Percentiles rank a stretch among this genome's conserved stretches.
These are phyloP conservation scores for Drosophila simulans DNA, from an alignment of 1,140 invertebrate genomes.

Conservation along the genomic window DNA sequence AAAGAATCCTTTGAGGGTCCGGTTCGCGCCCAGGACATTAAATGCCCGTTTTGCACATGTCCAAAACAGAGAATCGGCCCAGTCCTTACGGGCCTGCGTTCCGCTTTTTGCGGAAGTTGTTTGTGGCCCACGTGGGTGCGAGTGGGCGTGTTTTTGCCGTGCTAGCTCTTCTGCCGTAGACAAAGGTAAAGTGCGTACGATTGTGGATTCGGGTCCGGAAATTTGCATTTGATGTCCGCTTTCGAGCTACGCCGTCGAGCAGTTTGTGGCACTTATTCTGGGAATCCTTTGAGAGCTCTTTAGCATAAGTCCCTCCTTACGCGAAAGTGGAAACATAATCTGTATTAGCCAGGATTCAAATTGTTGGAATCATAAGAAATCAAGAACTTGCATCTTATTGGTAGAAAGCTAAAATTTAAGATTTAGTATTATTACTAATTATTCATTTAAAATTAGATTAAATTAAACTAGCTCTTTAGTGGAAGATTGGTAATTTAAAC, in stretches of 20 bases:
- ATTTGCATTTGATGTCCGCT: conserved; percentile 53
- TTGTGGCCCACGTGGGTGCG: conserved; percentile 15
- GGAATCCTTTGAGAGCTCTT: conserved; percentile 3
- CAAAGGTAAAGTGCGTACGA: conserved; percentile 66
- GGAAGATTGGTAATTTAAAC: too few species aligned
- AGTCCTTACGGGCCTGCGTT: conserved; percentile 25
- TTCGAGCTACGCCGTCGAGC: conserved; percentile 25
- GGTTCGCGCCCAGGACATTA: conserved; percentile 60
- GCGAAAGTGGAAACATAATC: not conserved
- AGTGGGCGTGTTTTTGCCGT: not conserved
- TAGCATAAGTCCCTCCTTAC: not conserved
- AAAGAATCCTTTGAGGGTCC: conserved; percentile 62
- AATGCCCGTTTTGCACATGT: conserved; percentile 75
- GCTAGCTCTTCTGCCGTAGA: conserved; percentile 33
- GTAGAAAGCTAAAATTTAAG: too few species aligned
- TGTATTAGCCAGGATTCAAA: not conserved
- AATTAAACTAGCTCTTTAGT: too few species aligned
- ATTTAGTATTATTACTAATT: too few species aligned
- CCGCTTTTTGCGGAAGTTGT: conserved; percentile 25
- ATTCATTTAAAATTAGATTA: too few species aligned
- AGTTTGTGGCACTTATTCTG: conserved; percentile 5
- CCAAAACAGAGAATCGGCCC: conserved; percentile 66
- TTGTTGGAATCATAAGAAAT: too few species aligned
- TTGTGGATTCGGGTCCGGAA: conserved; percentile 28
- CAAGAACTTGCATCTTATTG: not conserved